Percentiles rank a stretch among this genome's conserved stretches.
Evolutionary conservation across 2,797 vertebrate genomes (phyloP).

Genomic region (Argentina silus): DNA sequence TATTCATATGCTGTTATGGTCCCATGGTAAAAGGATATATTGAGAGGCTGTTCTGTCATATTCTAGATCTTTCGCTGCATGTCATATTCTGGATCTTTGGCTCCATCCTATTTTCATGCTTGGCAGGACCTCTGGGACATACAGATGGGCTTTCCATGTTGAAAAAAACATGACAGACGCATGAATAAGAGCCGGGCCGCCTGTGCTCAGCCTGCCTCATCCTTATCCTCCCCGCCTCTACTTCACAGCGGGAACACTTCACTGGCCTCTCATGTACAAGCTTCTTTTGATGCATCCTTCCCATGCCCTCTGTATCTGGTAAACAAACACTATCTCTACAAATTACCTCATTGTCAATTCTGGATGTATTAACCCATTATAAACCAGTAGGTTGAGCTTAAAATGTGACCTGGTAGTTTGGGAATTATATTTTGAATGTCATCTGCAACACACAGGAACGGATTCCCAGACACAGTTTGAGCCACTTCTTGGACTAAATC

Average conservation of each 20-base stretch:
- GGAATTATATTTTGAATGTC: not conserved
- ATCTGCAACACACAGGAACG: not conserved
- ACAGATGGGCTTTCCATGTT: slow-evolving; percentile 65
- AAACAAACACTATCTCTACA: no score
- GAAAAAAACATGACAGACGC: slow-evolving; percentile 54
- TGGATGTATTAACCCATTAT: no score
- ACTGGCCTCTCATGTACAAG: no score
- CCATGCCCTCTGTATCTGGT: no score
- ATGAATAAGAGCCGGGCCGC: slow-evolving; percentile 47
- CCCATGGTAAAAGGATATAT: slow-evolving; percentile 4
- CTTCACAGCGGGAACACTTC: no score
- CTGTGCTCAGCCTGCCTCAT: no score
- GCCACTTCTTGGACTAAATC: no score
- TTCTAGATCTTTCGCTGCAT: slow-evolving; percentile 34
- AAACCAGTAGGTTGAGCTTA: no score
- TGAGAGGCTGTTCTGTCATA: not conserved
- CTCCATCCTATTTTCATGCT: slow-evolving; percentile 6
- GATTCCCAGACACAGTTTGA: no score
- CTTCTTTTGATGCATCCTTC: no score
- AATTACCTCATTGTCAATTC: no score
- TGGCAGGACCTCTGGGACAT: slow-evolving; percentile 53
- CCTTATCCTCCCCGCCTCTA: no score
- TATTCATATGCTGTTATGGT: slow-evolving; percentile 28
- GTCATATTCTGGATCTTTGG: slow-evolving; percentile 35
- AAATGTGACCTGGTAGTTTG: not conserved